These are phyloP conservation scores for Aphelocoma californica DNA, from an alignment of 2,797 vertebrate genomes.

Conservation along the genomic window DNA sequence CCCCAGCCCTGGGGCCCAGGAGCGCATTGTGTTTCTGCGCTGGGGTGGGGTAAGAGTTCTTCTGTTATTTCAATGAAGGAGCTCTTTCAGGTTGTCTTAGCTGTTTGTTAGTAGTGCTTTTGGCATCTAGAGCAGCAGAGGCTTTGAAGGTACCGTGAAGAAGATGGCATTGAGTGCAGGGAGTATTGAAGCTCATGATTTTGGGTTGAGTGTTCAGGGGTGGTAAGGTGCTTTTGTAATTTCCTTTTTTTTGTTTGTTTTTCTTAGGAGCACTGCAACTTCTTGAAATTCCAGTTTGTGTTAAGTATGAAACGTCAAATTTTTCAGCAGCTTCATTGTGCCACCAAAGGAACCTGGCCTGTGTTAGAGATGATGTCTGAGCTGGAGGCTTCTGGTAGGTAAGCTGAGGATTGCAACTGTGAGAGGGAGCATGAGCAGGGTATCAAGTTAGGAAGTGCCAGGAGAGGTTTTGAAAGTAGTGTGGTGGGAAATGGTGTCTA, in stretches of 20 bases:
- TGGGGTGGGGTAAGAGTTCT: rapidly evolving
- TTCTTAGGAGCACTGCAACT: no score
- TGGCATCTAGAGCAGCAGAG: rapidly evolving
- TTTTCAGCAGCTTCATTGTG: no score
- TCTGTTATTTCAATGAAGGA: background rate
- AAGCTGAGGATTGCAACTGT: no score
- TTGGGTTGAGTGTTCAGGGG: background rate
- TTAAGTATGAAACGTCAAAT: rapidly evolving
- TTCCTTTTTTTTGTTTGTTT: background rate
- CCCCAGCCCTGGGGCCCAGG: no score
- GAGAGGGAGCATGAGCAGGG: background rate
- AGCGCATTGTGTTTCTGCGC: no score
- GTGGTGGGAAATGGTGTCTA: rapidly evolving
- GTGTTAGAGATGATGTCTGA: no score
- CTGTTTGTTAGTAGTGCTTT: background rate
- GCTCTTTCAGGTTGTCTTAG: rapidly evolving
- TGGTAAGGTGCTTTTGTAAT: background rate
- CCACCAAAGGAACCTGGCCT: background rate
- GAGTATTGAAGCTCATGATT: no score
- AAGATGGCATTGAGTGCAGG: background rate
- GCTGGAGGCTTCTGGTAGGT: background rate
- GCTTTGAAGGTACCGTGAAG: background rate
- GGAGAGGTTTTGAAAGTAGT: background rate
- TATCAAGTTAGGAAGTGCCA: rapidly evolving
- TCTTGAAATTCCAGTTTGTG: background rate